These are phyloP conservation scores for Halichoerus grypus DNA, from an alignment of 2,113 vertebrate species.

Conservation along the genomic window DNA sequence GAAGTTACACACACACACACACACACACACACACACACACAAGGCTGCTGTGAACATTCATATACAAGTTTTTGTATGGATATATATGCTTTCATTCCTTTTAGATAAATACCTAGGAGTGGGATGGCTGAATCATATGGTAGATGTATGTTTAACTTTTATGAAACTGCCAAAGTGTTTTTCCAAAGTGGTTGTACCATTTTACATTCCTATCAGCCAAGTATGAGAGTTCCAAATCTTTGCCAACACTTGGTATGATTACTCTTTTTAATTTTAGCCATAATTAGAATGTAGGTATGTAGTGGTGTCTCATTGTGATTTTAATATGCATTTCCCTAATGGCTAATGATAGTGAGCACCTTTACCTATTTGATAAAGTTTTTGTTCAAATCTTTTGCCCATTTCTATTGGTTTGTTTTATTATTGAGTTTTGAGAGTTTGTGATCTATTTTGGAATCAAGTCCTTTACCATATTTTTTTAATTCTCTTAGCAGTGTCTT, in stretches of 20 bases:
- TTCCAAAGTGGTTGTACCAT: not conserved
- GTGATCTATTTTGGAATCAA: not conserved
- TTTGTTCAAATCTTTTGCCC: not conserved
- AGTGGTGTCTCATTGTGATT: not conserved
- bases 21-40: not conserved
- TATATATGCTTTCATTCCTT: not conserved
- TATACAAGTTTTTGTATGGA: not conserved
- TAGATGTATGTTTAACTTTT: not conserved
- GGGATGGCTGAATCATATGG: not conserved
- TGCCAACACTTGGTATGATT: not conserved
- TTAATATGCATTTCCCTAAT: not conserved
- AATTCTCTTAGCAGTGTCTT: not conserved
- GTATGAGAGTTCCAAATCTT: not conserved
- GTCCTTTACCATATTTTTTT: not conserved
- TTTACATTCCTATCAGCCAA: not conserved
- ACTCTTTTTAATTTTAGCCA: not conserved
- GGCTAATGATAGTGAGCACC: not conserved
- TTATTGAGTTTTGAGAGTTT: not conserved
- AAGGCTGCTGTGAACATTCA: not conserved
- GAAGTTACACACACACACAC: not conserved
- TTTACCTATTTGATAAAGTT: not conserved
- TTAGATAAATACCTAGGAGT: not conserved
- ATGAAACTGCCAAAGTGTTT: not conserved
- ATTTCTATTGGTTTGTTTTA: not conserved
- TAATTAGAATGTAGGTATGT: not conserved